Conservation (phyloP, 2,113 vertebrate species). For the Leptobrachium ailaonicum region DNA sequence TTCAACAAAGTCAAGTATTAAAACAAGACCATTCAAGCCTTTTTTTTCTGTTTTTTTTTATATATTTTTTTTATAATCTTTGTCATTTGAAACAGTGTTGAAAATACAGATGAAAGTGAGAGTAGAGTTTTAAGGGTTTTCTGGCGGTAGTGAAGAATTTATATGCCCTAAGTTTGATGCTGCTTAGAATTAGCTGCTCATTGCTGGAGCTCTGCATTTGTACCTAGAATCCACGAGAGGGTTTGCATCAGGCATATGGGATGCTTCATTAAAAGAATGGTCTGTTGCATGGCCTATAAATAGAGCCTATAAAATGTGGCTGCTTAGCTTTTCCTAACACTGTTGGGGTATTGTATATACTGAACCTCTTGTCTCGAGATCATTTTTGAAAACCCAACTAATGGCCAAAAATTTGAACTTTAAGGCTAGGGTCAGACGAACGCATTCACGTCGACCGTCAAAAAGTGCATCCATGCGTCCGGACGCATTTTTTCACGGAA, state of each 20-base stretch:
- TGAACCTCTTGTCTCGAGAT: conserved; percentile 20
- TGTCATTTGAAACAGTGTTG: conserved; percentile 36
- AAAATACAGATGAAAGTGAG: conserved; percentile 8
- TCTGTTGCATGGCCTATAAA: conserved; percentile 22
- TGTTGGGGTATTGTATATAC: conserved; percentile 13
- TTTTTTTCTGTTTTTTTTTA: background rate
- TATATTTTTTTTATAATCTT: background rate
- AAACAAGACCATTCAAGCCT: conserved; percentile 16
- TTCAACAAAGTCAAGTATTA: conserved; percentile 1
- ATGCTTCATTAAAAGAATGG: conserved; percentile 13
- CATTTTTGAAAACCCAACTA: conserved; percentile 1
- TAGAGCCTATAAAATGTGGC: conserved; percentile 32
- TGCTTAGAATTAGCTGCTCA: background rate
- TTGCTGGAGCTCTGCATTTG: conserved; percentile 1
- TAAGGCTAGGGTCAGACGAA: too few relatives aligned
- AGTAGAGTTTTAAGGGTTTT: conserved; percentile 6
- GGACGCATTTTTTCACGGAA: too few relatives aligned
- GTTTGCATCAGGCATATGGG: background rate
- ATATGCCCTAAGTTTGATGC: background rate
- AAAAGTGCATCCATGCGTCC: too few relatives aligned
- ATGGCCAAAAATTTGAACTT: too few relatives aligned
- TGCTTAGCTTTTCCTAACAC: conserved; percentile 33
- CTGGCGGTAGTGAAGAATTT: background rate
- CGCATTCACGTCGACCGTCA: too few relatives aligned
- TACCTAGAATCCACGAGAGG: conserved; percentile 15